These are phyloP conservation scores for Aurelia sp. DNA, from an alignment of 30 jellyfish, hydroid and myxozoan genomes.

Conservation along the genomic window DNA sequence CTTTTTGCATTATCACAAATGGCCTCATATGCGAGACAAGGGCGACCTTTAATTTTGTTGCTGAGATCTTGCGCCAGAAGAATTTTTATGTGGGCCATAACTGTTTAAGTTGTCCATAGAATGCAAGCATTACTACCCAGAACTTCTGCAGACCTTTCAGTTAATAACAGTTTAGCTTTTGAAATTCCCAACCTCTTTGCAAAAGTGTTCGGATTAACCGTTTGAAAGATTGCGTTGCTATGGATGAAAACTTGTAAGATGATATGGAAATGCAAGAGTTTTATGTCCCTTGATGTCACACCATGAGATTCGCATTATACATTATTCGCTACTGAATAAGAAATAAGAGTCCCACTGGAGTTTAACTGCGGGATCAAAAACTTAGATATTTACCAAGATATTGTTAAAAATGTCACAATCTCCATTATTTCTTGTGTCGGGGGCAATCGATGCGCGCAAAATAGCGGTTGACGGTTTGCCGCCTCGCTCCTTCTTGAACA, in stretches of 20 bases:
- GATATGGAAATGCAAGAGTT: conserved; percentile 23
- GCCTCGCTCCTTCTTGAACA: too few relatives aligned
- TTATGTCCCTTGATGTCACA: conserved; percentile 64
- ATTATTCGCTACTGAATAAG: conserved; percentile 49
- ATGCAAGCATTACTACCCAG: conserved; percentile 16
- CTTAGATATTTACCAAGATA: conserved; percentile 8
- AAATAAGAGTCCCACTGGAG: conserved; percentile 51
- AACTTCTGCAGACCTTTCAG: conserved; percentile 25
- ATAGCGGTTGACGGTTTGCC: too few relatives aligned
- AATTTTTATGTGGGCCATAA: too few relatives aligned
- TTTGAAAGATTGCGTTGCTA: conserved; percentile 26
- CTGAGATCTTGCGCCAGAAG: too few relatives aligned
- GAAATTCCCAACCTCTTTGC: conserved; percentile 51
- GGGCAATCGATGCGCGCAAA: neutral
- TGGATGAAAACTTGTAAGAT: conserved; percentile 14
- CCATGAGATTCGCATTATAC: conserved; percentile 68
- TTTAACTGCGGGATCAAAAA: conserved; percentile 65
- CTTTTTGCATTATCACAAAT: too few relatives aligned
- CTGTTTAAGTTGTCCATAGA: too few relatives aligned
- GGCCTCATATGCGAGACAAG: too few relatives aligned
- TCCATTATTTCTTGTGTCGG: conserved; percentile 7
- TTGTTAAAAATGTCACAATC: conserved; percentile 13
- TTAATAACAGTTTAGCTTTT: conserved; percentile 58
- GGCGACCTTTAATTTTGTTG: too few relatives aligned
- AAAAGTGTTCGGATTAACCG: conserved; percentile 54